Base-by-base conservation (phyloP, 2,888 invertebrate genomes). In the Scaptomyza flava region DNA sequence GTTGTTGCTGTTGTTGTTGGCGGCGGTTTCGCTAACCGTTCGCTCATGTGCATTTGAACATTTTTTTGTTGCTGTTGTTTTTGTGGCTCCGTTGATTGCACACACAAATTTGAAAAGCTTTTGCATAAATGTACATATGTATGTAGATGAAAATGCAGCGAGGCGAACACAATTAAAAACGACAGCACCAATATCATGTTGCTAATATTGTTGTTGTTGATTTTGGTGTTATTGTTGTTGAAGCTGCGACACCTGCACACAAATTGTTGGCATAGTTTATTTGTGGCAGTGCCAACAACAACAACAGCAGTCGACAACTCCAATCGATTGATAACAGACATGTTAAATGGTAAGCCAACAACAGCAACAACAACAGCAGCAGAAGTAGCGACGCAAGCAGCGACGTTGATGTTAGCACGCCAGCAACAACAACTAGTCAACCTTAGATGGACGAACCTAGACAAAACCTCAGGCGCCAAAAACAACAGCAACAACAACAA, bases 181-280 rank as follows among this genome's bases (percentile, higher is more conserved):
- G 48, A 51, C 38, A 68, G 27, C 42, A 54, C 56, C 27, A 72
- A 72, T 41, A 62, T 57, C 45, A 27, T 62, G 41, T 9, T 50
- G 57, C 41, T 30, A 38, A 14, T 48, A 33, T 17, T 54, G 6
- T 30, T 42, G 31, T 30, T 46, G 33, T 52, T 23, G 23, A 1
- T 27, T 1, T 27, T 27, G 3, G 1, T 56, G 9, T 23, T 47
- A 20, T 23, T 57, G 31, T 38, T 58, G 58, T 46, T 54, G 38
- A 47, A 54, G 51, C 38, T 20, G 67, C 64, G 68, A 69, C 80
- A 79, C 68, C 72, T 65, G 68, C 50, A 64, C 51, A 66, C 50
- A 79, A 76, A 76, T 79, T 62, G 68, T 43, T 77, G 77, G 72
- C 63, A 68, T 77, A 72, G 68, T 79, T 79, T 60, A 9, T 9